These are phyloP conservation scores for Falco novaeseelandiae DNA, from an alignment of 2,797 vertebrate species.

Conservation along the genomic window DNA sequence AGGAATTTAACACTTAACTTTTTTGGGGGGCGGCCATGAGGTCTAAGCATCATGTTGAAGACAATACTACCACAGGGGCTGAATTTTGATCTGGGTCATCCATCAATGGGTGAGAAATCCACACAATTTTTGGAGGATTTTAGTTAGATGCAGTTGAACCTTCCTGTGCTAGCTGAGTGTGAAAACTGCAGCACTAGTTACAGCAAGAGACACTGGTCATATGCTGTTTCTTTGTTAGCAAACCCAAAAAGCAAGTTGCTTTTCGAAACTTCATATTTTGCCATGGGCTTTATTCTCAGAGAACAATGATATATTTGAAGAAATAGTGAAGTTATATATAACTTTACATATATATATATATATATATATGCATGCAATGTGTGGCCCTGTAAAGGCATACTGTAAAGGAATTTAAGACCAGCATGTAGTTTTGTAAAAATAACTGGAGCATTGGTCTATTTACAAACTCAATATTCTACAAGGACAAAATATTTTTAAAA, in stretches of 20 bases:
- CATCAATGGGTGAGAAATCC: background rate
- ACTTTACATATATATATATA: background rate
- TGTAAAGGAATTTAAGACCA: background rate
- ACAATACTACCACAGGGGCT: background rate
- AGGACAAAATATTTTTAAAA: background rate
- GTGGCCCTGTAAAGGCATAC: background rate
- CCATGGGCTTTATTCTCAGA: background rate
- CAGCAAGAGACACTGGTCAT: background rate
- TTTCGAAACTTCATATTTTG: background rate
- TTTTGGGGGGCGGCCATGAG: background rate
- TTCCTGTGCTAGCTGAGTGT: background rate
- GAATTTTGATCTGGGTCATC: background rate
- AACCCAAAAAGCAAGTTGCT: background rate
- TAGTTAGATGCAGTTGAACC: background rate
- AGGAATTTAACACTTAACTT: background rate
- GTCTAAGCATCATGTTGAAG: background rate
- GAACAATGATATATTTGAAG: background rate
- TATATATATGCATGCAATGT: too few relatives aligned
- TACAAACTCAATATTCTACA: background rate
- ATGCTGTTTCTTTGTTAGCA: background rate
- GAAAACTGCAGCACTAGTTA: background rate
- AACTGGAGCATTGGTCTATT: background rate
- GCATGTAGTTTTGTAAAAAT: background rate
- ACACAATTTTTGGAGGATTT: background rate
- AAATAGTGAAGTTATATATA: background rate